Evolutionary conservation across 92 coral and sea anemone species (phyloP).

Genomic region (Epizoanthus ramosus): DNA sequence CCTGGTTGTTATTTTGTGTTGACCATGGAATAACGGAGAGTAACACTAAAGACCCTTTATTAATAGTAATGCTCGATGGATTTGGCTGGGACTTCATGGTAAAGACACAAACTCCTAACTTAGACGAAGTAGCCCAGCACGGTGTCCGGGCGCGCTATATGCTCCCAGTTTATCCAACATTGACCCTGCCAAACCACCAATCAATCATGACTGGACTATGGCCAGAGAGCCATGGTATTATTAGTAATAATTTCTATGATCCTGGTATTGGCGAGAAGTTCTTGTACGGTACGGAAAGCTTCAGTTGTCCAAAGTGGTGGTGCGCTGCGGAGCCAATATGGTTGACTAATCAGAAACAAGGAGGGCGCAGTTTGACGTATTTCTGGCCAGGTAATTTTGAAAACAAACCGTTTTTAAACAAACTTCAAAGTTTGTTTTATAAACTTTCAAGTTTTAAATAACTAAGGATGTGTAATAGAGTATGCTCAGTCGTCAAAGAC

Average conservation of each 20-base stretch:
- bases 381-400: slow-evolving; percentile 25
- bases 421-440: not conserved
- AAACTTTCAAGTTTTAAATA: not conserved
- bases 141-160: slow-evolving; percentile 43
- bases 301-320: slow-evolving; percentile 48
- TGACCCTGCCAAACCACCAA: slow-evolving; percentile 55
- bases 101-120: slow-evolving; percentile 40
- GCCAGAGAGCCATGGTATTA: slow-evolving; percentile 49
- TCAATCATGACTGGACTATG: slow-evolving; percentile 53
- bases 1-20: not conserved
- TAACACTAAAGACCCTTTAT: not conserved
- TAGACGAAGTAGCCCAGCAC: slow-evolving; percentile 37
- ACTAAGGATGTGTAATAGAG: not conserved
- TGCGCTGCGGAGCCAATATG: slow-evolving; percentile 47
- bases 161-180: slow-evolving; percentile 40
- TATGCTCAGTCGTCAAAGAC: too few relatives aligned
- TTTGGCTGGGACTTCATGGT: slow-evolving; percentile 57
- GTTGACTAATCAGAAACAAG: slow-evolving; percentile 57
- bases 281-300: slow-evolving; percentile 9
- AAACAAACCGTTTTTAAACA: not conserved
- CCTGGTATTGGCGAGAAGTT: slow-evolving; percentile 40
- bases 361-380: slow-evolving; percentile 25
- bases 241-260: slow-evolving; percentile 49
- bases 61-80: slow-evolving; percentile 42
- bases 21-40: not conserved